Percentiles rank a stretch among this genome's conserved stretches.
These are phyloP conservation scores for Camponotus vicinus DNA, from an alignment of 1,140 invertebrate species.

Conservation along the genomic window DNA sequence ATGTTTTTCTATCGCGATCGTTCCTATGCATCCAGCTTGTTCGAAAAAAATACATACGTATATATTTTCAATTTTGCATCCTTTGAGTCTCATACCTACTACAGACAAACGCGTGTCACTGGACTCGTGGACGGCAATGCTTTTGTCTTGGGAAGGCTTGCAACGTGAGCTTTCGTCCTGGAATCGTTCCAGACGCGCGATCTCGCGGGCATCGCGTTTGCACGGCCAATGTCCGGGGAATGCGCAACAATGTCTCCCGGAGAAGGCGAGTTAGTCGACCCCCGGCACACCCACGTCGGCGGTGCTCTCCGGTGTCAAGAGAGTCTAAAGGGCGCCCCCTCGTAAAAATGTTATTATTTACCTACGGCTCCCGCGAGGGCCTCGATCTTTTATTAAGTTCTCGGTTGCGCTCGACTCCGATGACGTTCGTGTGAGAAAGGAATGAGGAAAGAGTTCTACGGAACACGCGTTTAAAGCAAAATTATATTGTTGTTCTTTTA, in stretches of 20 bases:
- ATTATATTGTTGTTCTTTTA: not conserved
- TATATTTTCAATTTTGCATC: not conserved
- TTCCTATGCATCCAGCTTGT: not conserved
- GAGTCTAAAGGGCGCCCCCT: constrained; percentile 58
- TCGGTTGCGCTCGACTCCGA: constrained; percentile 35
- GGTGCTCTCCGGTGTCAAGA: constrained; percentile 64
- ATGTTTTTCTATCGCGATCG: not conserved
- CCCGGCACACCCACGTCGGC: constrained; percentile 61
- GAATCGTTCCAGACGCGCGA: constrained; percentile 60
- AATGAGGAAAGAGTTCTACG: not conserved
- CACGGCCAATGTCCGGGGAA: constrained; percentile 65
- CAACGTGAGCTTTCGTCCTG: constrained; percentile 56
- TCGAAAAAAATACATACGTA: not conserved
- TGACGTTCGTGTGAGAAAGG: constrained; percentile 1
- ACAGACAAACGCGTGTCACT: constrained; percentile 7
- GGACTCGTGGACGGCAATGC: not conserved
- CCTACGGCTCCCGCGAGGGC: constrained; percentile 15
- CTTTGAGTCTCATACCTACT: not conserved
- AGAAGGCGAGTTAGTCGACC: constrained; percentile 44
- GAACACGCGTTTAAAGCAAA: not conserved
- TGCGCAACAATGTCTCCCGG: constrained; percentile 66
- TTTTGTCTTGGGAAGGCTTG: constrained; percentile 62
- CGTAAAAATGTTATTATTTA: constrained; percentile 74
- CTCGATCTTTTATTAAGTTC: constrained; percentile 62
- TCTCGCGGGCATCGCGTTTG: constrained; percentile 57